phyloP scores from a whole-genome alignment of 2,113 vertebrate genomes.

The Sprattus sprattus region DNA sequence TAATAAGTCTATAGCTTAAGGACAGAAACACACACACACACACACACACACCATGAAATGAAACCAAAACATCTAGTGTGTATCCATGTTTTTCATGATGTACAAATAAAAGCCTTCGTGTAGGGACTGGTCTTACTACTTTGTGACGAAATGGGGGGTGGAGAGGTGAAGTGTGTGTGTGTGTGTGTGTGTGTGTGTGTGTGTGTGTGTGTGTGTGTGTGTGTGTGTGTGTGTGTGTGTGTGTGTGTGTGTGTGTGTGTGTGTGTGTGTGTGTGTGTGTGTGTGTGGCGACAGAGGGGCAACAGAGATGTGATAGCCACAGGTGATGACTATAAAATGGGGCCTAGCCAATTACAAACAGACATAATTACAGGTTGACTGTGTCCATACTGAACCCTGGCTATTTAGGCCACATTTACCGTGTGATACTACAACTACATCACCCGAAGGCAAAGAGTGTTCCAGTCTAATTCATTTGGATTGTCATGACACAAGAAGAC shows the following conservation, averaged over 20 bases:
- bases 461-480: background rate
- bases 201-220: background rate
- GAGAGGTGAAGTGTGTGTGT: background rate
- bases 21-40: constrained; percentile 43
- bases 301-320: background rate
- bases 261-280: background rate
- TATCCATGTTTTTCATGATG: constrained; percentile 50
- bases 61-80: constrained; percentile 60
- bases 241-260: background rate
- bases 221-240: background rate
- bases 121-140: constrained; percentile 52
- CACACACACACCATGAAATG: constrained; percentile 52
- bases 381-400: background rate
- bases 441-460: background rate
- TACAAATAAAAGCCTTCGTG: constrained; percentile 57
- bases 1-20: constrained; percentile 65
- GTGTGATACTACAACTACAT: background rate
- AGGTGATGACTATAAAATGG: constrained; percentile 3
- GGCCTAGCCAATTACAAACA: background rate
- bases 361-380: background rate
- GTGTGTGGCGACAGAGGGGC: background rate
- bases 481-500: background rate
- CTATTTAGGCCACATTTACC: background rate
- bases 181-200: background rate
- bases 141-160: background rate